Evolutionary conservation across 2,113 vertebrate genomes (phyloP).

Genomic region (Columba janthina): DNA sequence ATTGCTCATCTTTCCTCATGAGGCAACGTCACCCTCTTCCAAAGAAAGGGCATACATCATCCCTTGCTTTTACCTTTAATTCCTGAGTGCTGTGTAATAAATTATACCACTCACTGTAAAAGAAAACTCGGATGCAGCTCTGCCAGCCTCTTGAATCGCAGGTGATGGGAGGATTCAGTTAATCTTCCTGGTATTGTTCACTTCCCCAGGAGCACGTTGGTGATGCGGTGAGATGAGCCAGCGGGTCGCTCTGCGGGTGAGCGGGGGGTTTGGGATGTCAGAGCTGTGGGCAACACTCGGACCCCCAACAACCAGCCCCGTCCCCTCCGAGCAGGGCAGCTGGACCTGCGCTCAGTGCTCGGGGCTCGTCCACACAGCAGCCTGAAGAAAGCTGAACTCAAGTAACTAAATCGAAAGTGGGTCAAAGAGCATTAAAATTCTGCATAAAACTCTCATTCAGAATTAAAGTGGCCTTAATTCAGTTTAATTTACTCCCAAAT

Average conservation of each 20-base stretch:
- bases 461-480: conserved; percentile 27
- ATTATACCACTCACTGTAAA: neutral
- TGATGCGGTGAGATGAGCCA: neutral
- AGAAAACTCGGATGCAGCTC: neutral
- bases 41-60: neutral
- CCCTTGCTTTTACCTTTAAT: neutral
- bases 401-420: neutral
- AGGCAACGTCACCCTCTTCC: neutral
- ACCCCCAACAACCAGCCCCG: neutral
- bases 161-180: neutral
- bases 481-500: conserved; percentile 37
- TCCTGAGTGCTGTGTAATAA: neutral
- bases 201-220: neutral
- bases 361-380: neutral
- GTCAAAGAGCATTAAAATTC: conserved; percentile 14
- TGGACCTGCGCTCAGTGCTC: neutral
- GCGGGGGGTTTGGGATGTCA: neutral
- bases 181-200: neutral
- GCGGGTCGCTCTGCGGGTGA: neutral
- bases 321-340: no score
- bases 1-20: neutral
- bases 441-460: conserved; percentile 10
- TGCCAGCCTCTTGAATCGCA: neutral
- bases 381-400: neutral
- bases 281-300: neutral